These are phyloP conservation scores for Leptoteleia sp. DNA, from an alignment of 1,140 invertebrate genomes.

Conservation along the genomic window DNA sequence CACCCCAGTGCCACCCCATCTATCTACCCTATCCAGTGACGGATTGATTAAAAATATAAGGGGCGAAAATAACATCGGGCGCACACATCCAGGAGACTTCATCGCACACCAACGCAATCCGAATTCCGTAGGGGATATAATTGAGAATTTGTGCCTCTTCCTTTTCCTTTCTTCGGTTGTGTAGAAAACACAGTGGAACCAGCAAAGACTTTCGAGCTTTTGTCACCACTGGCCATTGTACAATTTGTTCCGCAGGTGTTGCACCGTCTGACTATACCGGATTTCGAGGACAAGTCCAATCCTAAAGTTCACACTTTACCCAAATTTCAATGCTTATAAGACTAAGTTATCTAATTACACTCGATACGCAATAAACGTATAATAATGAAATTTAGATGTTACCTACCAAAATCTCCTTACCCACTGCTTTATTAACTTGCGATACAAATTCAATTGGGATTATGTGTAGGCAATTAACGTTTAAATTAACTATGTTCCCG, in stretches of 20 bases:
- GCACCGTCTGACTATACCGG: slow-evolving; percentile 18
- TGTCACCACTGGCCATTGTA: slow-evolving; percentile 34
- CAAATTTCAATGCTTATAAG: neutral
- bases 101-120: slow-evolving; percentile 44
- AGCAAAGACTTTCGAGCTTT: slow-evolving; percentile 32
- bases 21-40: no score
- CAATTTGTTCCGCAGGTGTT: slow-evolving; percentile 35
- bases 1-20: no score
- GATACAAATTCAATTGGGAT: no score
- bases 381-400: no score
- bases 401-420: no score
- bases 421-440: no score
- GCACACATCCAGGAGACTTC: slow-evolving; percentile 55
- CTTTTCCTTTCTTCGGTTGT: slow-evolving; percentile 42
- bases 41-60: no score
- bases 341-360: neutral
- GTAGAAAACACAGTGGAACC: slow-evolving; percentile 44
- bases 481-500: no score
- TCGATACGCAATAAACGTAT: no score
- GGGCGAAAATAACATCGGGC: slow-evolving; percentile 79
- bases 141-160: slow-evolving; percentile 69
- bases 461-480: no score
- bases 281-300: neutral
- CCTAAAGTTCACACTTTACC: neutral
- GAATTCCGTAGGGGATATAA: slow-evolving; percentile 70